Evolutionary conservation across 2,797 vertebrate genomes (phyloP).

Genomic region (Periparus ater): DNA sequence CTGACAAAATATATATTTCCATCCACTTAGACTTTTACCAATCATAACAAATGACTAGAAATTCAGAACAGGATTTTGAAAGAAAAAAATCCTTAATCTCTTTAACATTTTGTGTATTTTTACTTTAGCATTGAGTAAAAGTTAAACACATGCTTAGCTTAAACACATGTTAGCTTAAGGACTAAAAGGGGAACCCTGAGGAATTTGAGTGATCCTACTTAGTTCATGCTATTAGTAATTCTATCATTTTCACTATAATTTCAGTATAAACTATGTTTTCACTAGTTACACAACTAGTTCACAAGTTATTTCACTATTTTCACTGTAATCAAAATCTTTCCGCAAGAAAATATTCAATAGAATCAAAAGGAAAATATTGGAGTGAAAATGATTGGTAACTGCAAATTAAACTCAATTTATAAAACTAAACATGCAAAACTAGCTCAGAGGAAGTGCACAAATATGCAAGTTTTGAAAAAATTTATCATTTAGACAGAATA

Average conservation of each 20-base stretch:
- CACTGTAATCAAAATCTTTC: neutral
- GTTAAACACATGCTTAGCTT: neutral
- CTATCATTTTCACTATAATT: neutral
- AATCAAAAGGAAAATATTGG: neutral
- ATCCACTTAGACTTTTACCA: neutral
- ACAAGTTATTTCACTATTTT: neutral
- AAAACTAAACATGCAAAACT: neutral
- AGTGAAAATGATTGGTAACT: neutral
- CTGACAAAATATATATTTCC: neutral
- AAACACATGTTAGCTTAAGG: neutral
- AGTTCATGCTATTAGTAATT: neutral
- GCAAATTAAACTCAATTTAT: neutral
- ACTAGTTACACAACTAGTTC: no score
- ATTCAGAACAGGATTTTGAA: neutral
- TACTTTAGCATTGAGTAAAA: neutral
- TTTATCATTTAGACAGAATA: neutral
- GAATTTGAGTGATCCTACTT: neutral
- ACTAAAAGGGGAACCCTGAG: neutral
- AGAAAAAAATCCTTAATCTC: neutral
- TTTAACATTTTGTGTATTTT: neutral
- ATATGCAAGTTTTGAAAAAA: neutral
- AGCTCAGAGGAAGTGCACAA: neutral
- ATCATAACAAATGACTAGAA: neutral
- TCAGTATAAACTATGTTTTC: neutral
- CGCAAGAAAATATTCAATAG: neutral